Percentiles rank a stretch among this genome's conserved stretches.
Evolutionary conservation across 2,113 vertebrate species (phyloP).

Genomic region (Sciurus niger): DNA sequence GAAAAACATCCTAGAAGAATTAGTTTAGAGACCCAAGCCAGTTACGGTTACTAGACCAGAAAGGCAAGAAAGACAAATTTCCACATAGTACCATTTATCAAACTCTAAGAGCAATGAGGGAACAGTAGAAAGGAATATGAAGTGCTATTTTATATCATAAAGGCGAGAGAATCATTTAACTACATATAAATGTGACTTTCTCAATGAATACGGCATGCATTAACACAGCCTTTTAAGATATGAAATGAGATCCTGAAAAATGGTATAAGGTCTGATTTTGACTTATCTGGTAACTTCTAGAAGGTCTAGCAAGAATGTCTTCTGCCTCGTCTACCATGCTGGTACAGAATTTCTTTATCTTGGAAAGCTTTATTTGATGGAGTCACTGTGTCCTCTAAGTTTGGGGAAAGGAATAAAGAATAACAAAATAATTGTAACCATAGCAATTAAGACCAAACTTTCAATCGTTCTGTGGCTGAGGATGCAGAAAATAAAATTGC

Average conservation of each 20-base stretch:
- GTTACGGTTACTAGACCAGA: constrained; percentile 55
- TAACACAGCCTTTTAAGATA: not conserved
- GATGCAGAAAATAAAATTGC: not conserved
- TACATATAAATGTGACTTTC: not conserved
- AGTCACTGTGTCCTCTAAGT: not conserved
- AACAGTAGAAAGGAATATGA: not conserved
- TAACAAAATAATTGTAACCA: not conserved
- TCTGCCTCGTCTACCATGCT: not conserved
- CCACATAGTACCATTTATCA: constrained; percentile 50
- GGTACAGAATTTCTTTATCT: not conserved
- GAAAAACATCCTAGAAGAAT: constrained; percentile 68
- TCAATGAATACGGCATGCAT: not conserved
- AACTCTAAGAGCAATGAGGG: constrained; percentile 28
- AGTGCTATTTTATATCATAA: not conserved
- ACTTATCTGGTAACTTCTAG: not conserved
- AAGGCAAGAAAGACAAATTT: constrained; percentile 68
- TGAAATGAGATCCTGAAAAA: not conserved
- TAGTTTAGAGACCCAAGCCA: not conserved
- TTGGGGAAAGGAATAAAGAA: not conserved
- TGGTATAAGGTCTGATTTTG: too few species aligned
- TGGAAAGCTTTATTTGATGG: not conserved
- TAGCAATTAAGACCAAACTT: not conserved
- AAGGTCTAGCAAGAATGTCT: not conserved
- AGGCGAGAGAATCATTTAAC: not conserved
- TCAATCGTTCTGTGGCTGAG: not conserved